Conservation (phyloP, 1,140 invertebrate species). For the Elysia chlorotica region DNA sequence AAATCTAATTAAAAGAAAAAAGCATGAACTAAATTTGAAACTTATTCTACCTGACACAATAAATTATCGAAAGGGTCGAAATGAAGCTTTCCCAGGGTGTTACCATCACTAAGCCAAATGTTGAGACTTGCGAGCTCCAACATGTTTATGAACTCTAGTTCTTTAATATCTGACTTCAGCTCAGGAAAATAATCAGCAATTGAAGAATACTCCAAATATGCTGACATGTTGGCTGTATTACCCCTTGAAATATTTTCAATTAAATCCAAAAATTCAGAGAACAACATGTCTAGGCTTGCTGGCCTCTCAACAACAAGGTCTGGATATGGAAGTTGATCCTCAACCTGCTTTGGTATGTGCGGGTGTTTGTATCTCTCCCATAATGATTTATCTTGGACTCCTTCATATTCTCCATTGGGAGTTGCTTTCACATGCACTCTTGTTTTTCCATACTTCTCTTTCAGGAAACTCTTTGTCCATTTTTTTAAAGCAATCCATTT, state of each 20-base stretch:
- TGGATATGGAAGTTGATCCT: constrained; percentile 42
- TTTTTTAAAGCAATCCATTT: constrained; percentile 49
- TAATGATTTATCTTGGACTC: constrained; percentile 42
- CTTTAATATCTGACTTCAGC: constrained; percentile 45
- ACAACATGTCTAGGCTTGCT: constrained; percentile 46
- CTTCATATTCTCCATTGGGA: constrained; percentile 54
- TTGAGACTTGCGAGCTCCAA: constrained; percentile 45
- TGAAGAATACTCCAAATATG: constrained; percentile 58
- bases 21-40: too few relatives aligned
- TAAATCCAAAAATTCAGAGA: constrained; percentile 53
- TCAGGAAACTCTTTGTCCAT: constrained; percentile 52
- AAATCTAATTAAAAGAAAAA: too few relatives aligned
- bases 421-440: constrained; percentile 54
- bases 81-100: constrained; percentile 56
- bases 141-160: constrained; percentile 41
- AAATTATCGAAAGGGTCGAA: constrained; percentile 60
- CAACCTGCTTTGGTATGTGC: constrained; percentile 42
- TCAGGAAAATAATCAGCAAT: constrained; percentile 49
- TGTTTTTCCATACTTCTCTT: constrained; percentile 38
- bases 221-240: constrained; percentile 41
- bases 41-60: constrained; percentile 58
- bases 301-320: constrained; percentile 57
- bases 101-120: constrained; percentile 60
- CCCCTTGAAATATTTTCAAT: constrained; percentile 40
- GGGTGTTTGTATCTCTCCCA: constrained; percentile 47